phyloP scores from a whole-genome alignment of 2,888 invertebrate genomes.

The Crossocerus cetratus region DNA sequence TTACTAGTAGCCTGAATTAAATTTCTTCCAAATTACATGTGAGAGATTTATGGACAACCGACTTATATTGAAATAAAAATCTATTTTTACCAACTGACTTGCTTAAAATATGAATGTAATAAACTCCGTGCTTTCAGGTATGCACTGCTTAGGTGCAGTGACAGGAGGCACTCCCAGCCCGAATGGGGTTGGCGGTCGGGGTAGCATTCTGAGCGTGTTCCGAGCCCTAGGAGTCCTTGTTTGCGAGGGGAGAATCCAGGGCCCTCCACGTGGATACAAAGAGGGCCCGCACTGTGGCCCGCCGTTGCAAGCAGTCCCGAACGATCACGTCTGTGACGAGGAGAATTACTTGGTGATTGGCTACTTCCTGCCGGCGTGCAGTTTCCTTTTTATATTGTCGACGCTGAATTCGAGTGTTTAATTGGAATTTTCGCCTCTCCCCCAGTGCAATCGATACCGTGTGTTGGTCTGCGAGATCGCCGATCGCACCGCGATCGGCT shows the following conservation, averaged over 20 bases:
- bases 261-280: conserved; percentile 80
- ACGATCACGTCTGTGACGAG: conserved; percentile 78
- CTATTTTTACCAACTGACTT: no score
- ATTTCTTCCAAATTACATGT: no score
- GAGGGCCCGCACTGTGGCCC: conserved; percentile 84
- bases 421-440: not conserved
- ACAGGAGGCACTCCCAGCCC: conserved; percentile 66
- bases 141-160: conserved; percentile 76
- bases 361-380: not conserved
- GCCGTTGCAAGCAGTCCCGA: conserved; percentile 73
- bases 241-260: conserved; percentile 75
- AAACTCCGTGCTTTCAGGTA: conserved; percentile 66
- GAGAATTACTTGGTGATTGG: conserved; percentile 78
- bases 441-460: conserved; percentile 73
- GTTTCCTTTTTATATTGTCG: no score
- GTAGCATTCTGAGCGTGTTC: conserved; percentile 71
- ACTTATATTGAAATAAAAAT: no score
- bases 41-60: no score
- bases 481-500: conserved; percentile 66
- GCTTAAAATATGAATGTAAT: no score
- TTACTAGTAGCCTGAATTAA: no score
- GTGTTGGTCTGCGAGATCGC: conserved; percentile 73
- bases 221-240: conserved; percentile 76
- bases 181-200: conserved; percentile 67
- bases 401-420: not conserved